These are phyloP conservation scores for Acanthaster planci DNA, from an alignment of 35 echinoderm and acorn worm species.

Conservation along the genomic window DNA sequence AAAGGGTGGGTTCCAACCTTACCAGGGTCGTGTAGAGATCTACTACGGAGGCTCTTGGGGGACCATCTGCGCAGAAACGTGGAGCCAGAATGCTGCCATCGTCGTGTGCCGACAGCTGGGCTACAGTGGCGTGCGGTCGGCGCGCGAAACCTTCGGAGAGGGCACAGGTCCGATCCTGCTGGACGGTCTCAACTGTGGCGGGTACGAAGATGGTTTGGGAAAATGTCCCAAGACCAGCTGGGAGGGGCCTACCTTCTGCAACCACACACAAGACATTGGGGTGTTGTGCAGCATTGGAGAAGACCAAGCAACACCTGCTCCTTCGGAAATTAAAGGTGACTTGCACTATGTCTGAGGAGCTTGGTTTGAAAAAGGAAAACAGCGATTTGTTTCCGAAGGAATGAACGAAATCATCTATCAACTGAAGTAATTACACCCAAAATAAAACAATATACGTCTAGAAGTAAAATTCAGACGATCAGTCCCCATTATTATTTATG, in stretches of 20 bases:
- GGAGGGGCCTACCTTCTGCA: not conserved
- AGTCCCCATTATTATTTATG: no score
- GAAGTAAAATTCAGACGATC: no score
- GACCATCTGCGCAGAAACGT: not conserved
- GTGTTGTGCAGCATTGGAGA: not conserved
- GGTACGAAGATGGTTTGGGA: not conserved
- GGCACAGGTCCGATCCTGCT: not conserved
- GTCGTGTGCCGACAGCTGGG: slow-evolving; percentile 10
- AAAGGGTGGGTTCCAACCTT: not conserved
- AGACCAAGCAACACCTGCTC: not conserved
- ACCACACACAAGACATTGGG: not conserved
- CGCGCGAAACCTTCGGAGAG: not conserved
- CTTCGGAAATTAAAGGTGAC: not conserved
- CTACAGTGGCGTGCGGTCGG: not conserved
- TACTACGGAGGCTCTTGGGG: slow-evolving; percentile 16
- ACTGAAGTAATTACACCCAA: no score
- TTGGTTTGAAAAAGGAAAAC: no score
- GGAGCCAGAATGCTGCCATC: not conserved
- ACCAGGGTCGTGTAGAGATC: slow-evolving; percentile 15
- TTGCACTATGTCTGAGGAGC: no score
- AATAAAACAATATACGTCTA: no score
- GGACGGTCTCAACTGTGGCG: not conserved
- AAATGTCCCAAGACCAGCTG: not conserved
- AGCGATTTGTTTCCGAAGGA: no score
- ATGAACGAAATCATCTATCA: no score